These are phyloP conservation scores for Andrena marginata DNA, from an alignment of 2,888 invertebrate genomes.

Conservation along the genomic window DNA sequence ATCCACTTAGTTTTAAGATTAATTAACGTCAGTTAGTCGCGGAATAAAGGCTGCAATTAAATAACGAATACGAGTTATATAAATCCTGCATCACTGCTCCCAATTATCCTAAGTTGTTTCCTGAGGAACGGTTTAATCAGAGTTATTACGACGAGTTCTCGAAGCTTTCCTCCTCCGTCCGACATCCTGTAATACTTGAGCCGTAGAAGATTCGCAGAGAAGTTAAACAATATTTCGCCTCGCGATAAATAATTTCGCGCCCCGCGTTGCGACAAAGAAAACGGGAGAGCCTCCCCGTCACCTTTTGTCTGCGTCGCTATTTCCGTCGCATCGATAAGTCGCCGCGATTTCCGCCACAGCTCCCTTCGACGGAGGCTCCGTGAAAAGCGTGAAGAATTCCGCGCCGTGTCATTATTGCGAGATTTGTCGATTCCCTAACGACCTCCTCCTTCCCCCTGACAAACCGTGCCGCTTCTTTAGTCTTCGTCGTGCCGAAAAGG, in stretches of 20 bases:
- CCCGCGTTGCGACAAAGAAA: not conserved
- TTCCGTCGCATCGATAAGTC: conserved; percentile 50
- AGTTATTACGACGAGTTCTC: conserved; percentile 14
- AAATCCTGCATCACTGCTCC: not conserved
- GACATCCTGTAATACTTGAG: not conserved
- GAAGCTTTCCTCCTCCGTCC: not conserved
- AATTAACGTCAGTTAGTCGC: not conserved
- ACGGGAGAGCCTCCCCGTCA: not conserved
- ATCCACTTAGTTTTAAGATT: not conserved
- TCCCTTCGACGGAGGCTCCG: not conserved
- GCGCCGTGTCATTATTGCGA: conserved; percentile 54
- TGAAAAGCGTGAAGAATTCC: conserved; percentile 52
- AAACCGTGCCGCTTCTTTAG: conserved; percentile 37
- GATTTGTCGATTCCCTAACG: conserved; percentile 58
- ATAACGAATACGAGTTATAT: not conserved
- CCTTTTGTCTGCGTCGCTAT: conserved; percentile 38
- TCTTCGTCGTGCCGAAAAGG: conserved; percentile 46
- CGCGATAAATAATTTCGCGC: conserved; percentile 27
- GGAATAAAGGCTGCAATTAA: not conserved
- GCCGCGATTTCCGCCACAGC: conserved; percentile 28
- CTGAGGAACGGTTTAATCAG: not conserved
- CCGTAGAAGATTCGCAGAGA: not conserved
- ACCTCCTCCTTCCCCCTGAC: conserved; percentile 21
- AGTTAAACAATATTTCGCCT: conserved; percentile 21
- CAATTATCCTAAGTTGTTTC: not conserved